These are phyloP conservation scores for Sigmodon hispidus DNA, from an alignment of 2,113 vertebrate species.

Conservation along the genomic window DNA sequence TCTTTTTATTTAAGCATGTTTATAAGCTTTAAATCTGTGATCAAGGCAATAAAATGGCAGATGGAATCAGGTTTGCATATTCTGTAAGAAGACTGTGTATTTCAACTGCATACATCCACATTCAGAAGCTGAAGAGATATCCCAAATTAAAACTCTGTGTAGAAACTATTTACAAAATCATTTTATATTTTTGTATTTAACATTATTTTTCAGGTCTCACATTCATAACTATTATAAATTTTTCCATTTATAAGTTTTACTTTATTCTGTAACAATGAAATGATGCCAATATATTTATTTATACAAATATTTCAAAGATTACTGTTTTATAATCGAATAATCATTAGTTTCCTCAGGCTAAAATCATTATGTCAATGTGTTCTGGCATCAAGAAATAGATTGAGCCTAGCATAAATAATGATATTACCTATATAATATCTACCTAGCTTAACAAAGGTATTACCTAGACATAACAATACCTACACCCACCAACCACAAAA, in stretches of 20 bases:
- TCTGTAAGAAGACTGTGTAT: not conserved
- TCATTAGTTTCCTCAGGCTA: not conserved
- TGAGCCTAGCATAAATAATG: not conserved
- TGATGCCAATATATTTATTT: conserved; percentile 20
- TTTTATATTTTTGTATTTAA: conserved; percentile 44
- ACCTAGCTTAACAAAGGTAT: too few relatives aligned
- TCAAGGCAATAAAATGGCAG: not conserved
- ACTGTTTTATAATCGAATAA: not conserved
- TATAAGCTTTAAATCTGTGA: not conserved
- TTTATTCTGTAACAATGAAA: not conserved
- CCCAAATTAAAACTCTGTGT: not conserved
- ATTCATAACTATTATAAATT: not conserved
- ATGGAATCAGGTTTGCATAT: not conserved
- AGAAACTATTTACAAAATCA: conserved; percentile 42
- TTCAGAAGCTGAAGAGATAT: not conserved
- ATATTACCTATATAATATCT: not conserved
- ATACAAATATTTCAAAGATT: conserved; percentile 27
- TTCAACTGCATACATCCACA: not conserved
- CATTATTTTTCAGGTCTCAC: not conserved
- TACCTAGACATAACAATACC: not conserved
- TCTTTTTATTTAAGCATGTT: not conserved
- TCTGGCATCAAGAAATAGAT: conserved; percentile 7
- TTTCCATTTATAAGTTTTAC: conserved; percentile 44
- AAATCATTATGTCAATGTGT: not conserved
- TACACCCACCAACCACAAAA: not conserved